Evolutionary conservation across 1,140 invertebrate species (phyloP).

Genomic region (Nylanderia fulva): DNA sequence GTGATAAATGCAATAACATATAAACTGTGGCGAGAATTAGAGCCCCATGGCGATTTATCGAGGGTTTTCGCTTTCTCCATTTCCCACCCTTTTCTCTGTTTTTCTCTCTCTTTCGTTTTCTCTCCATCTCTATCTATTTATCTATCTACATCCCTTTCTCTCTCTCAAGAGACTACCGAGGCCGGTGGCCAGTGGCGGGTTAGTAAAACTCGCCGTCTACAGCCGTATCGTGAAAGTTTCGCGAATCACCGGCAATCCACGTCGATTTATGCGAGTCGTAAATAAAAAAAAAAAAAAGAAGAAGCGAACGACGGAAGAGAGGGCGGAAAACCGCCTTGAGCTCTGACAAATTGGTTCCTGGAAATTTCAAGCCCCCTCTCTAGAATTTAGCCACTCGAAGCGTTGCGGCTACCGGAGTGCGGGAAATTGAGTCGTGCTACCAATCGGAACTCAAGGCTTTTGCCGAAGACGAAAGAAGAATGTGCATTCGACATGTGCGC

Average conservation of each 20-base stretch:
- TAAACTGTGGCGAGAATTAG: slow-evolving; percentile 83
- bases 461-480: slow-evolving; percentile 61
- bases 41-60: slow-evolving; percentile 75
- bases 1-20: slow-evolving; percentile 84
- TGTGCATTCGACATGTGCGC: slow-evolving; percentile 62
- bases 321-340: slow-evolving; percentile 52
- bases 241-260: slow-evolving; percentile 59
- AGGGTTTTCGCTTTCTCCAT: slow-evolving; percentile 40
- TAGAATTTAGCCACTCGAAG: slow-evolving; percentile 29
- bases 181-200: slow-evolving; percentile 13
- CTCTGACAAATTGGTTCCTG: slow-evolving; percentile 68
- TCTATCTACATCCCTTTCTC: neutral
- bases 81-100: neutral
- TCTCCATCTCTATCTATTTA: neutral
- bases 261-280: slow-evolving; percentile 71
- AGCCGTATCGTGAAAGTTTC: slow-evolving; percentile 55
- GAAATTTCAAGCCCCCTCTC: slow-evolving; percentile 55
- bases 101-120: neutral
- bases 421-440: slow-evolving; percentile 64
- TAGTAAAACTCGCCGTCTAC: slow-evolving; percentile 33
- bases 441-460: slow-evolving; percentile 58
- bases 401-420: slow-evolving; percentile 38
- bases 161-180: slow-evolving; percentile 13
- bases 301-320: neutral
- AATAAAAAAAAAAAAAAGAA: slow-evolving; percentile 58